A percentile compares a stretch with the other conserved stretches of the same genome.
Conservation (phyloP, 1,140 invertebrate genomes). For the Ceratina calcarata region DNA sequence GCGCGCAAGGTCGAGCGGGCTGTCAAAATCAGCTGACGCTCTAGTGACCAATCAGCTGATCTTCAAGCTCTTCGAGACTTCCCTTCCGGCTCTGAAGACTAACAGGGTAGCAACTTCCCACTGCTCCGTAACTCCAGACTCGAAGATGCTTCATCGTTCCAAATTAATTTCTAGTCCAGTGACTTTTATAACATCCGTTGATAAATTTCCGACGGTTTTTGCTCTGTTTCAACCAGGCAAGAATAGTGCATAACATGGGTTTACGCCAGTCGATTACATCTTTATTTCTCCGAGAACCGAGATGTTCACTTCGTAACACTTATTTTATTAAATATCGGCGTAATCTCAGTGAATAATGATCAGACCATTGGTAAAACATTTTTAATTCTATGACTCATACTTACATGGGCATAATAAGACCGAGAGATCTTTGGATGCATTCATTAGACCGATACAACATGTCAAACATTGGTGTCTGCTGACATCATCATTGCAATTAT, state of each 20-base stretch:
- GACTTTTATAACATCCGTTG: too few species aligned
- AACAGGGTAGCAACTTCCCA: neutral
- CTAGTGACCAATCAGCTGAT: slow-evolving; percentile 64
- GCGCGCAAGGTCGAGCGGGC: slow-evolving; percentile 62
- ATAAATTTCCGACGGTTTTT: too few species aligned
- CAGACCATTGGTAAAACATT: too few species aligned
- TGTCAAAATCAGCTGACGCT: slow-evolving; percentile 72
- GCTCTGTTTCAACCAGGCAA: too few species aligned
- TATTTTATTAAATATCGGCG: too few species aligned
- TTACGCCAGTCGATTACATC: too few species aligned
- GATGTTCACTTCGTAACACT: too few species aligned
- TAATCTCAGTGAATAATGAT: too few species aligned
- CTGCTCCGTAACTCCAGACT: too few species aligned
- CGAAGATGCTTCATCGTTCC: neutral
- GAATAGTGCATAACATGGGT: too few species aligned
- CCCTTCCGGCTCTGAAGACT: neutral
- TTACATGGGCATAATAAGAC: neutral
- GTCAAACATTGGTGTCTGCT: neutral
- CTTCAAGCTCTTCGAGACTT: slow-evolving; percentile 23
- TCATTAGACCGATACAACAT: neutral
- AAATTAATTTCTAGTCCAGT: neutral
- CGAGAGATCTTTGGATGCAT: neutral
- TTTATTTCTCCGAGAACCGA: too few species aligned
- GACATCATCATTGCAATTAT: slow-evolving; percentile 29
- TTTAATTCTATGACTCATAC: too few species aligned